phyloP scores from a whole-genome alignment of 2,888 invertebrate genomes.

The Drosophila phalerata region DNA sequence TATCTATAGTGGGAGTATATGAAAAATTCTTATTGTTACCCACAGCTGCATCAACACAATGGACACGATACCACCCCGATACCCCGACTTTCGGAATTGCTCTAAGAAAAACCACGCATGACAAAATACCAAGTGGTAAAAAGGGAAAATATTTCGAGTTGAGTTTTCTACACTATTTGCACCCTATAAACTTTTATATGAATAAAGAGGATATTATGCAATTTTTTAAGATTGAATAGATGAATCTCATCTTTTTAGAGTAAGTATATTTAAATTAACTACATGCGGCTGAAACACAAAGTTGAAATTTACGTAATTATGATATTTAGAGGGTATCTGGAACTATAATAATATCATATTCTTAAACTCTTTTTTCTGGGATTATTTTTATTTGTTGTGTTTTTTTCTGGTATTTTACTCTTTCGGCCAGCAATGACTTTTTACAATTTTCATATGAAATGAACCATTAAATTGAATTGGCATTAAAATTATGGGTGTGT shows the following conservation, averaged over 20 bases:
- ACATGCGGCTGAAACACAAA: not conserved
- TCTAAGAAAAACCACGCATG: constrained; percentile 72
- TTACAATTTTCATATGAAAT: constrained; percentile 81
- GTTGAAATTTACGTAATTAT: not conserved
- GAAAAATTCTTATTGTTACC: constrained; percentile 65
- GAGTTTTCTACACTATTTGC: constrained; percentile 3
- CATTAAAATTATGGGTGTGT: constrained; percentile 78
- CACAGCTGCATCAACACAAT: constrained; percentile 73
- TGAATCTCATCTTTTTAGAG: no score
- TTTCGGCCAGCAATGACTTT: constrained; percentile 78
- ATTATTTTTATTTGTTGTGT: constrained; percentile 19
- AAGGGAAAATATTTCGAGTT: constrained; percentile 42
- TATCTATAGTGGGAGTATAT: constrained; percentile 17
- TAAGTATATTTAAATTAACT: not conserved
- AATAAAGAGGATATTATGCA: not conserved
- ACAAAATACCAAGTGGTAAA: constrained; percentile 75
- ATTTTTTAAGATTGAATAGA: not conserved
- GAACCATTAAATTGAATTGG: constrained; percentile 81
- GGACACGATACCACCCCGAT: constrained; percentile 36
- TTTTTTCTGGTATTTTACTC: constrained; percentile 50
- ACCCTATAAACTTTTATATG: constrained; percentile 21
- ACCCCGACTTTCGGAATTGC: constrained; percentile 19
- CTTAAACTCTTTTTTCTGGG: constrained; percentile 20
- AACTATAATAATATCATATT: not conserved
- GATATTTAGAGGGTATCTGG: constrained; percentile 11